These are phyloP conservation scores for Empis stercorea DNA, from an alignment of 2,888 invertebrate species.

Conservation along the genomic window DNA sequence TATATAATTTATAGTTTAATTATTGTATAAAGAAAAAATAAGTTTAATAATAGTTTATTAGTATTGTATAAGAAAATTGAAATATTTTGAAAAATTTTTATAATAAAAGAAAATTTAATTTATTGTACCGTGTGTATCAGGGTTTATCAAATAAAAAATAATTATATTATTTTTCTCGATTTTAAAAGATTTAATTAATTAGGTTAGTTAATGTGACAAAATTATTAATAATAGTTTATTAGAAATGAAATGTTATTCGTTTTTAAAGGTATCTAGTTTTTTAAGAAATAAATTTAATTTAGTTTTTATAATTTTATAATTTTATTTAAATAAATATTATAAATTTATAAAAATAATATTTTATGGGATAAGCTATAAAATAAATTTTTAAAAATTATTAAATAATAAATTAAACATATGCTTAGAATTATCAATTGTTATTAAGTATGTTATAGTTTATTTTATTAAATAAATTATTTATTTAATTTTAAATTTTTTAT, in stretches of 20 bases:
- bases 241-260: constrained; percentile 52
- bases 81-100: constrained; percentile 39
- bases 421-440: constrained; percentile 45
- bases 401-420: constrained; percentile 38
- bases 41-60: constrained; percentile 41
- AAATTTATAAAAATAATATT: constrained; percentile 36
- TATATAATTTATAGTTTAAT: constrained; percentile 36
- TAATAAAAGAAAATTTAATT: constrained; percentile 43
- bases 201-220: constrained; percentile 45
- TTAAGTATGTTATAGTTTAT: constrained; percentile 39
- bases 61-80: constrained; percentile 45
- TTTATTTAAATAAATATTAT: constrained; percentile 27
- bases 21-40: constrained; percentile 42
- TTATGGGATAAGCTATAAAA: constrained; percentile 48
- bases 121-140: constrained; percentile 62
- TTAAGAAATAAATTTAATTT: constrained; percentile 47
- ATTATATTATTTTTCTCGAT: constrained; percentile 42
- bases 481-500: constrained; percentile 34
- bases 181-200: constrained; percentile 48
- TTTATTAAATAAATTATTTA: constrained; percentile 37
- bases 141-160: constrained; percentile 44
- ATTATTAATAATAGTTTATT: constrained; percentile 49
- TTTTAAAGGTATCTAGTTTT: constrained; percentile 56
- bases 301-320: constrained; percentile 14
- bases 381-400: constrained; percentile 40